Evolutionary conservation across 2,888 invertebrate species (phyloP).

Genomic region (Crematogaster levior): DNA sequence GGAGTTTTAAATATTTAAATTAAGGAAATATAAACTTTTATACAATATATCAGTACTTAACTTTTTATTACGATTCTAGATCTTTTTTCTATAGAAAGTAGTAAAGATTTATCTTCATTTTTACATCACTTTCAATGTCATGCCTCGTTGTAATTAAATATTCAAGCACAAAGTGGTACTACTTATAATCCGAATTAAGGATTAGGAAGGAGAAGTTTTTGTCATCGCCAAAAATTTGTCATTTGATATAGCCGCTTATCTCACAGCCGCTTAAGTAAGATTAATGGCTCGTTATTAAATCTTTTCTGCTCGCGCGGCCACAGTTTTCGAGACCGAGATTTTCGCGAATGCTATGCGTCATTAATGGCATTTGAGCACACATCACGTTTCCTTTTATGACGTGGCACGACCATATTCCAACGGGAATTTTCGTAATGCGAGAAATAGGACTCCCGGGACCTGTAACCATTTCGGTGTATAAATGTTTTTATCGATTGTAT

Average conservation of each 20-base stretch:
- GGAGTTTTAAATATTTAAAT: background rate
- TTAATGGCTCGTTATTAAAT: conserved; percentile 33
- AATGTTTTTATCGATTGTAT: conserved; percentile 64
- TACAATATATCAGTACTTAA: background rate
- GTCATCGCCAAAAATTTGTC: conserved; percentile 32
- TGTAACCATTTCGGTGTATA: conserved; percentile 51
- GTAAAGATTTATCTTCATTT: background rate
- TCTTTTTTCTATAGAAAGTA: background rate
- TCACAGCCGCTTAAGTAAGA: conserved; percentile 38
- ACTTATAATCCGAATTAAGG: conserved; percentile 23
- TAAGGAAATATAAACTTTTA: background rate
- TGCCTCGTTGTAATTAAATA: background rate
- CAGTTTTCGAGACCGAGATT: conserved; percentile 20
- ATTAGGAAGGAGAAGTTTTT: background rate
- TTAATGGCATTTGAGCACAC: conserved; percentile 45
- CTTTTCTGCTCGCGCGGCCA: background rate
- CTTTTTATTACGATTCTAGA: background rate
- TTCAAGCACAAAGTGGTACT: background rate
- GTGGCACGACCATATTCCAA: conserved; percentile 26
- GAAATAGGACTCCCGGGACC: conserved; percentile 60
- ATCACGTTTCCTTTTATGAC: conserved; percentile 58
- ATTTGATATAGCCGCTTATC: conserved; percentile 12
- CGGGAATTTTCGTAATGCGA: conserved; percentile 54
- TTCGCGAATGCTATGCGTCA: conserved; percentile 42
- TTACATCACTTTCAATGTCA: background rate